Evolutionary conservation across 2,797 vertebrate genomes (phyloP), one percentile per base, ranked within the genome.

Genomic region (Pseudopleuronectes americanus): DNA sequence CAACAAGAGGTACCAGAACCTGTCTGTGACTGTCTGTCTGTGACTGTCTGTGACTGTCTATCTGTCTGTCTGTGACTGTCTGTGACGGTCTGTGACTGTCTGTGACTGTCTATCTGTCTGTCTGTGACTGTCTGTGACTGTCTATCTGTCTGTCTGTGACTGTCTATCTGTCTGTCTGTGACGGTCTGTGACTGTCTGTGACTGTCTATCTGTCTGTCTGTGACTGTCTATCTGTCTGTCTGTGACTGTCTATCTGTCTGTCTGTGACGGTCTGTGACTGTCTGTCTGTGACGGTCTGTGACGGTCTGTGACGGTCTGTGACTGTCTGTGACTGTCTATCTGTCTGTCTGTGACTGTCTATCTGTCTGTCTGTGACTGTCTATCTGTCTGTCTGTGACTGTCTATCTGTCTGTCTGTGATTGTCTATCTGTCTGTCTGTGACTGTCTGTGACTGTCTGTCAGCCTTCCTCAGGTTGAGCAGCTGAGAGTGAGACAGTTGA

Each of bases 1-100:
- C 87, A 94, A 91, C 92, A 98, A 97, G 94, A 98, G 97, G 97
- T 98, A 91, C 92, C 28, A 3, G 8, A 23, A 16, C 21, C 64
- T 16, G 4, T 28, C 47, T 77, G 33, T 28, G 14, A 23, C 4
- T 9, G 2, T 16, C 8, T 47, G 9, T 26, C 26, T 26, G 3
- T 26, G 24, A 3, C 24, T 26, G 24, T 26, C 24, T 26, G 24
- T 26, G 24, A 24, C 23, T 24, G 38, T 49, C 19, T 3, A n/a
- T 8, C 26, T 26, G 26, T 26, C 26, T 6, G 26, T 26, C 26
- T 26, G 26, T 26, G 4, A 3, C 14, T 47, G 6, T 61, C 23
- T 24, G 38, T 49, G 23, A 24, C 17, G 1, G 28, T 8, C 10
- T 26, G 9, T 24, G 24, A 2, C 24, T 24, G 24, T 24, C 24